A percentile compares a stretch with the other conserved stretches of the same genome.
phyloP scores from a whole-genome alignment of 1,140 invertebrate genomes.

The Subanguina moxae region DNA sequence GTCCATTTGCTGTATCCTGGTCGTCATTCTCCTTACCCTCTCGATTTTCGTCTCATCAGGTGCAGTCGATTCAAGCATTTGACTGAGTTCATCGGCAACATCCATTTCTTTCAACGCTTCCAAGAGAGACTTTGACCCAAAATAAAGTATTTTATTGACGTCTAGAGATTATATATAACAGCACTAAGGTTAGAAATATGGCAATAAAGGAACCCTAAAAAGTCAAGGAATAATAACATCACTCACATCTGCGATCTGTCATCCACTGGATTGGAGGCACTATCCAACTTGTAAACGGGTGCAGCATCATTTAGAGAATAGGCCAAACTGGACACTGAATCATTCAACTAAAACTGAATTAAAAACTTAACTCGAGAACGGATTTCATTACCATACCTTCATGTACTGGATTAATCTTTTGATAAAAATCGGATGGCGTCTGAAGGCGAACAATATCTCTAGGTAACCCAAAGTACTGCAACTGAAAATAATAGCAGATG shows the following conservation, averaged over 20 bases:
- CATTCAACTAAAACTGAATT: too few relatives aligned
- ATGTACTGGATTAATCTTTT: constrained; percentile 6
- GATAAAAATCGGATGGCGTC: constrained; percentile 3
- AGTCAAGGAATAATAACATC: too few relatives aligned
- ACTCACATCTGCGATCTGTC: neutral
- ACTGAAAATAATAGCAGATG: neutral
- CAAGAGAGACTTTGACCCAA: constrained; percentile 11
- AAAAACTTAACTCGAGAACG: too few relatives aligned
- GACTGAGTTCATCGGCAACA: constrained; percentile 12
- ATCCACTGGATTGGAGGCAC: too few relatives aligned
- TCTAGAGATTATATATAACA: too few relatives aligned
- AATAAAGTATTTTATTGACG: constrained; percentile 14
- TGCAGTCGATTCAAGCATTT: constrained; percentile 2
- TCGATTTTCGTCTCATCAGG: constrained; percentile 15
- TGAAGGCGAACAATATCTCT: neutral
- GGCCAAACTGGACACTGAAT: too few relatives aligned
- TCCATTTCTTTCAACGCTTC: constrained; percentile 18
- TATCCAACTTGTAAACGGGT: too few relatives aligned
- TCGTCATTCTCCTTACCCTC: constrained; percentile 20
- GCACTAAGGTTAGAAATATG: too few relatives aligned
- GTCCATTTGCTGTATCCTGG: constrained; percentile 13
- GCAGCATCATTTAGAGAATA: too few relatives aligned
- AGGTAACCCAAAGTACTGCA: neutral
- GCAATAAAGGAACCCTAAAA: too few relatives aligned
- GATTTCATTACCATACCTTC: constrained; percentile 3